Conservation (phyloP, 2,113 vertebrate genomes). For the Sapajus apella region DNA sequence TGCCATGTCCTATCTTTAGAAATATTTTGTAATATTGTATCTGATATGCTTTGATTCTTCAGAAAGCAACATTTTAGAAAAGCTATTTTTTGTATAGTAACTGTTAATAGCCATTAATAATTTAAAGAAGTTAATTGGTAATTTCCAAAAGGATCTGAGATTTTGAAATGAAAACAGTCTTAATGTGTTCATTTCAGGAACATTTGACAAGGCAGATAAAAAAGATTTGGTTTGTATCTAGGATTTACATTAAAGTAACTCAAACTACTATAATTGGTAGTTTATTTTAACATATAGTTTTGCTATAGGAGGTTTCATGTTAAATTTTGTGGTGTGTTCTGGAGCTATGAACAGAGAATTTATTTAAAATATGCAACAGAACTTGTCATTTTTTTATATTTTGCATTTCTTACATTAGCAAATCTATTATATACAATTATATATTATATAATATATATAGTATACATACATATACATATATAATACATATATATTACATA, state of each 20-base stretch:
- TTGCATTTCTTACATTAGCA: background rate
- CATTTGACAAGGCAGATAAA: background rate
- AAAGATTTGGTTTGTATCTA: background rate
- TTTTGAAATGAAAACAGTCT: conserved; percentile 33
- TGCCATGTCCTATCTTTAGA: background rate
- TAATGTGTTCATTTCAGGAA: background rate
- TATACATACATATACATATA: too few species aligned
- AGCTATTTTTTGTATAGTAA: background rate
- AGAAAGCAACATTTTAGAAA: conserved; percentile 24
- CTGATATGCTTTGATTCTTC: background rate
- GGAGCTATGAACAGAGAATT: background rate
- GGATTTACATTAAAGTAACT: conserved; percentile 31
- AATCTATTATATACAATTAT: background rate
- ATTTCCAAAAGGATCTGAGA: background rate
- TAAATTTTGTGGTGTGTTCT: background rate
- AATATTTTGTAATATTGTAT: background rate
- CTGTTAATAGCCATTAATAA: background rate
- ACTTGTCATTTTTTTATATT: conserved; percentile 1
- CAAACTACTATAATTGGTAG: background rate
- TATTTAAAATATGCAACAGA: conserved; percentile 8
- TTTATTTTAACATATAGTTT: conserved; percentile 4
- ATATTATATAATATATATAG: too few species aligned
- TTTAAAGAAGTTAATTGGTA: conserved; percentile 28
- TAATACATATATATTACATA: too few species aligned
- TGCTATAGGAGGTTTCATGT: conserved; percentile 3